Evolutionary conservation across 2,888 invertebrate genomes (phyloP).

Genomic region (Calliphora vomitoria): DNA sequence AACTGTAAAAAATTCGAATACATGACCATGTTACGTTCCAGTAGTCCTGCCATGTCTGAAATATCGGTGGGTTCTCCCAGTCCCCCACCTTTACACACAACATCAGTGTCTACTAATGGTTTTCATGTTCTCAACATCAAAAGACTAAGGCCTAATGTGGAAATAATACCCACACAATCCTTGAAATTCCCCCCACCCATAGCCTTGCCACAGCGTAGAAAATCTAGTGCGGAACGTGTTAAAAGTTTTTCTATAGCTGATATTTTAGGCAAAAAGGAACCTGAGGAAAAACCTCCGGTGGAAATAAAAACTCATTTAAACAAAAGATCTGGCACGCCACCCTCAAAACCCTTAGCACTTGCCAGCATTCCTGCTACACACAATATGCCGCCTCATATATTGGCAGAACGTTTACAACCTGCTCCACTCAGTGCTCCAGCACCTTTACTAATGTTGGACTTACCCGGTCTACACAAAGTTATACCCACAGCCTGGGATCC

Average conservation of each 20-base stretch:
- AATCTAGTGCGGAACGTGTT: slow-evolving; percentile 87
- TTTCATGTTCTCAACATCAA: slow-evolving; percentile 87
- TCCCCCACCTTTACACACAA: slow-evolving; percentile 80
- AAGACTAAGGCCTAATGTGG: slow-evolving; percentile 73
- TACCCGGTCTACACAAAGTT: slow-evolving; percentile 62
- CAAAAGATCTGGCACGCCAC: slow-evolving; percentile 39
- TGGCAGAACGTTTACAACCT: slow-evolving; percentile 52
- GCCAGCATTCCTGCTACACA: slow-evolving; percentile 19
- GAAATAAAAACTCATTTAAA: background rate
- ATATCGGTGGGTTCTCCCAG: slow-evolving; percentile 85
- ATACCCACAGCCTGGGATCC: slow-evolving; percentile 70
- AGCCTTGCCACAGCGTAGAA: slow-evolving; percentile 70
- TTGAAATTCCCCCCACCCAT: slow-evolving; percentile 23
- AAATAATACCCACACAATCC: slow-evolving; percentile 66
- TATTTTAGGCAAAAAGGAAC: slow-evolving; percentile 90
- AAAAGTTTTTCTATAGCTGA: slow-evolving; percentile 96
- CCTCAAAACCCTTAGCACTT: slow-evolving; percentile 34
- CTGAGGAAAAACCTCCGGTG: background rate
- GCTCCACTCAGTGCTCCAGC: slow-evolving; percentile 15
- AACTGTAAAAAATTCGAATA: slow-evolving; percentile 21
- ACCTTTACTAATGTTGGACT: slow-evolving; percentile 63
- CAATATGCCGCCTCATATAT: background rate
- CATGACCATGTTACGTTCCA: slow-evolving; percentile 81
- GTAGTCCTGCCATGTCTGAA: slow-evolving; percentile 84
- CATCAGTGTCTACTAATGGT: slow-evolving; percentile 79